Evolutionary conservation across 2,888 invertebrate species (phyloP), one percentile per base, ranked within the genome.

Genomic region (Euzophera pinguis): DNA sequence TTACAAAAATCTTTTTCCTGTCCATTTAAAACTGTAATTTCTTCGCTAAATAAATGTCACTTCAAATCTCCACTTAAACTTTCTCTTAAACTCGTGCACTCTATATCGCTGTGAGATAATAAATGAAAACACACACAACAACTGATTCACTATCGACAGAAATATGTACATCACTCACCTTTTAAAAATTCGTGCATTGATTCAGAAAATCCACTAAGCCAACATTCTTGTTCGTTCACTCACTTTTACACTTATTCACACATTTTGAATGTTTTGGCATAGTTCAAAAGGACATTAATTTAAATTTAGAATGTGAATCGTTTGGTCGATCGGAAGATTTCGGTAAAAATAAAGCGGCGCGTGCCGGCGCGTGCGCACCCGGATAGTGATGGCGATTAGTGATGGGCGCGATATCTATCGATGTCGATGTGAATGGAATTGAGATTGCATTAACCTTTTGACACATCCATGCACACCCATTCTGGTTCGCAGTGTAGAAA

Each of bases 261-360:
- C 13, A 32, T 45, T 32, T 34, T 45, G n/a, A 9, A 48, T 38
- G 13, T 37, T 38, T 48, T 38, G 22, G 37, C 17, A 1, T 8
- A 27, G 27, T 17, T 1, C 12, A 48, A 37, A 48, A 48, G 27
- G 48, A 22, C 27, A 27, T 41, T 39, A 39, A 27, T 38, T 29
- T 50, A 39, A 43, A 42, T 51, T 51, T 65, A 63, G 67, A 63
- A 69, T 71, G 54, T 47, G 54, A 55, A 52, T 59, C 72, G 70
- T 69, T 62, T 53, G 59, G 61, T 73, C 65, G 71, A 67, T 75
- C 72, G 72, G 68, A 72, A 73, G 68, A 65, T 59, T 65, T 71
- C 63, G 65, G 59, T 75, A 75, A 63, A 73, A 75, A 77, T 78
- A 74, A 64, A 57, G 56, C 52, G 63, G 54, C 73, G 77, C 71